These are phyloP conservation scores for Rhabditoides inermis DNA, from an alignment of 2,888 invertebrate genomes.

Conservation along the genomic window DNA sequence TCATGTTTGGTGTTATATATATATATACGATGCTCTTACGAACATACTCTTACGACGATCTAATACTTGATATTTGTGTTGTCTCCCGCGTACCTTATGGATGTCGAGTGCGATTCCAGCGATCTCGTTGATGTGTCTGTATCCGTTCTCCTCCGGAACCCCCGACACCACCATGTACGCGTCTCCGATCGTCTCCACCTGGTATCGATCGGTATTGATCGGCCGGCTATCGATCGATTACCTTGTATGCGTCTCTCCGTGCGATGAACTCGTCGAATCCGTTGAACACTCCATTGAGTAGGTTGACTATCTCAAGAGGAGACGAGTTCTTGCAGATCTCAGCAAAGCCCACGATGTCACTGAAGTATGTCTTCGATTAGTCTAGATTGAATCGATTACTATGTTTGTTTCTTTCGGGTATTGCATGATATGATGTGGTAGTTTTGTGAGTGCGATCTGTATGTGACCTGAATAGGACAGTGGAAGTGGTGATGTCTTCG, in stretches of 20 bases:
- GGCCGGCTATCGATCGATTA: too few relatives aligned
- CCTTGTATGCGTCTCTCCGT: slow-evolving; percentile 37
- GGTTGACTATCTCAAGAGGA: slow-evolving; percentile 45
- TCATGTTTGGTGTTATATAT: too few relatives aligned
- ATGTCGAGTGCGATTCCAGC: slow-evolving; percentile 41
- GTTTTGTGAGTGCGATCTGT: too few relatives aligned
- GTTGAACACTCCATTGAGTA: slow-evolving; percentile 45
- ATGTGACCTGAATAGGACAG: slow-evolving; percentile 46
- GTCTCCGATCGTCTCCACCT: slow-evolving; percentile 50
- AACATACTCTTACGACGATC: too few relatives aligned
- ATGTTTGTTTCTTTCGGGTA: too few relatives aligned
- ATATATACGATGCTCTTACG: too few relatives aligned
- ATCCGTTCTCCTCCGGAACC: slow-evolving; percentile 48
- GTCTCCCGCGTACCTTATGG: too few relatives aligned
- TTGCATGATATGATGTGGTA: too few relatives aligned
- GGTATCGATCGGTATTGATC: too few relatives aligned
- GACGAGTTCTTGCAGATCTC: slow-evolving; percentile 40
- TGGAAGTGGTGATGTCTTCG: slow-evolving; percentile 42
- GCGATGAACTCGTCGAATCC: slow-evolving; percentile 48
- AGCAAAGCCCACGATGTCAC: slow-evolving; percentile 48
- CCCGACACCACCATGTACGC: slow-evolving; percentile 49
- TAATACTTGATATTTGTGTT: too few relatives aligned
- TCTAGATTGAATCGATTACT: too few relatives aligned
- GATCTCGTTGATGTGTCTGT: slow-evolving; percentile 38
- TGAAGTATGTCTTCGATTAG: too few relatives aligned